phyloP scores from a whole-genome alignment of 2,797 vertebrate species.

The Xiphophorus birchmanni region DNA sequence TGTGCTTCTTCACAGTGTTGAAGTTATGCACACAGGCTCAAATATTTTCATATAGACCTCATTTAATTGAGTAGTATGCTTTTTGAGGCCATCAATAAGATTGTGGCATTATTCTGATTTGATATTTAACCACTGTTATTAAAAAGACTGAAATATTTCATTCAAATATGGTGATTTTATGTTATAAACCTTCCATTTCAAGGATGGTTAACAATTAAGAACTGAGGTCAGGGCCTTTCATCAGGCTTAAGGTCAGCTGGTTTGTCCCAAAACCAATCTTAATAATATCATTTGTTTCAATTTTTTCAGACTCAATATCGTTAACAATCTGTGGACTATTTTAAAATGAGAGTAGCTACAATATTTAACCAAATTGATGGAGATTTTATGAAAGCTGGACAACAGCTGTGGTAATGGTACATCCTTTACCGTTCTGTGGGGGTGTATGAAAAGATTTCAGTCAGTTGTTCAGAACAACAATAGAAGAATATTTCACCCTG shows the following conservation, averaged over 20 bases:
- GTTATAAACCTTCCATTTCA: not conserved
- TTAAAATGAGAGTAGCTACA: not conserved
- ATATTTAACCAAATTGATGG: not conserved
- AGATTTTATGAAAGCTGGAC: not conserved
- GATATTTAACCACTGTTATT: no score
- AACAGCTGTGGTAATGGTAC: not conserved
- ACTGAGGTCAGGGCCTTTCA: not conserved
- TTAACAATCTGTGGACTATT: not conserved
- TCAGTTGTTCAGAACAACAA: not conserved
- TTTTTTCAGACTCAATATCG: not conserved
- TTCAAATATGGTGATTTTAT: not conserved
- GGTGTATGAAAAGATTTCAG: not conserved
- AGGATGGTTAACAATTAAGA: not conserved
- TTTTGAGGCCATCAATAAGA: not conserved
- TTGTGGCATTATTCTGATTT: not conserved
- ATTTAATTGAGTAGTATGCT: not conserved
- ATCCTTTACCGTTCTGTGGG: not conserved
- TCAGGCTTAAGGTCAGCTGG: not conserved
- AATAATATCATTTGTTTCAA: not conserved
- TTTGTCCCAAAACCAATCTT: not conserved
- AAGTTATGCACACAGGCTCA: not conserved
- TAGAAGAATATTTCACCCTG: not conserved
- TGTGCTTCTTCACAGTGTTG: not conserved
- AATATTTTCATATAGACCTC: not conserved
- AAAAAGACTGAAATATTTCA: not conserved